A percentile compares a stretch with the other conserved stretches of the same genome.
Conservation (phyloP, 2,113 vertebrate species). For the Psettodes erumei region DNA sequence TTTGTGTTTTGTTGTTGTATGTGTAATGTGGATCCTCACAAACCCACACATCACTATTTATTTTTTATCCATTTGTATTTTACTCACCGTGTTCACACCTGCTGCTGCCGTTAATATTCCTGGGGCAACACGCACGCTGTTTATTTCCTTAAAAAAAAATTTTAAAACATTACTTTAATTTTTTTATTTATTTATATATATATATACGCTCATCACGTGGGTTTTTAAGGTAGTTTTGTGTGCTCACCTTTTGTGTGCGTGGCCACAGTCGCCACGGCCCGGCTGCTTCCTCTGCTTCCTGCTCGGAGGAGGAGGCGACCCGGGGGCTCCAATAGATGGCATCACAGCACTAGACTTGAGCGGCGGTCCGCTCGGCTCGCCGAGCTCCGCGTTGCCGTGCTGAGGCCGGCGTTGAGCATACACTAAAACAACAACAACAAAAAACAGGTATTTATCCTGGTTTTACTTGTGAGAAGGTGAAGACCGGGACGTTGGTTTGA, state of each 20-base stretch:
- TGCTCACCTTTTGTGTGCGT: slow-evolving; percentile 28
- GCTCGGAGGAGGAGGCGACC: slow-evolving; percentile 75
- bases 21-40: background rate
- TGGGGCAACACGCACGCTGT: background rate
- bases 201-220: background rate
- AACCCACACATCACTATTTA: too few relatives aligned
- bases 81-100: too few relatives aligned
- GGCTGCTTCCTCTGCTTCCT: slow-evolving; percentile 22
- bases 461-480: background rate
- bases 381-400: slow-evolving; percentile 11
- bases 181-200: too few relatives aligned
- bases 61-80: too few relatives aligned
- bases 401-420: slow-evolving; percentile 6
- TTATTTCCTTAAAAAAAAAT: background rate
- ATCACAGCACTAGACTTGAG: slow-evolving; percentile 95
- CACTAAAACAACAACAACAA: slow-evolving; percentile 22
- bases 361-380: slow-evolving; percentile 9
- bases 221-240: slow-evolving; percentile 30
- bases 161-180: too few relatives aligned
- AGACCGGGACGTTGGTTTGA: background rate
- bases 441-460: background rate
- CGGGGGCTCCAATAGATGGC: slow-evolving; percentile 99
- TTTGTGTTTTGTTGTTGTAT: background rate
- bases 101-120: too few relatives aligned
- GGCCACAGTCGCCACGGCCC: too few relatives aligned